Evolutionary conservation across 2,113 vertebrate species (phyloP).

Genomic region (Anseranas semipalmata): DNA sequence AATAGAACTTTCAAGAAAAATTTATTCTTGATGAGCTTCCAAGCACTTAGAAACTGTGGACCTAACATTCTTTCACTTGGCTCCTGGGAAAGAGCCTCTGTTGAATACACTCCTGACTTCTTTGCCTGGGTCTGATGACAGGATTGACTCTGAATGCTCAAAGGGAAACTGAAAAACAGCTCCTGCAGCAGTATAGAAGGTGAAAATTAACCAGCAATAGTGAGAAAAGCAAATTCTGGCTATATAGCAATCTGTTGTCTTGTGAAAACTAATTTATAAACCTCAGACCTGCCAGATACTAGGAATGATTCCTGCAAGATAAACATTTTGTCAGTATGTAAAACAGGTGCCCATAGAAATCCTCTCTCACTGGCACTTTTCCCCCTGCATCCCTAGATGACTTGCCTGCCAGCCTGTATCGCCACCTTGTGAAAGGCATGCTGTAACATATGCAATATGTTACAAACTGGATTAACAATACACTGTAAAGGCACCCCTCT

Average conservation of each 20-base stretch:
- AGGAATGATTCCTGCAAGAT: background rate
- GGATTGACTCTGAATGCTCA: background rate
- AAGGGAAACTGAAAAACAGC: background rate
- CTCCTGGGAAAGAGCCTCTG: background rate
- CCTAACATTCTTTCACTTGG: background rate
- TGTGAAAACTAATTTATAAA: background rate
- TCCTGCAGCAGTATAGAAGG: background rate
- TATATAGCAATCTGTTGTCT: background rate
- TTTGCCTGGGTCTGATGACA: background rate
- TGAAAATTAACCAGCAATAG: slow-evolving; percentile 4
- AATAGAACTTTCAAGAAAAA: background rate
- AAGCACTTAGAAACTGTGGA: background rate
- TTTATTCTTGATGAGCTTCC: background rate
- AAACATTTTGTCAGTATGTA: background rate
- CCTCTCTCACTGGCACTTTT: background rate
- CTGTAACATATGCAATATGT: background rate
- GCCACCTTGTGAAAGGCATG: background rate
- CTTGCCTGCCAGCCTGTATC: background rate
- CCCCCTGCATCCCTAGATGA: background rate
- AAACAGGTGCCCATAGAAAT: background rate
- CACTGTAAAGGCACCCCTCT: no score
- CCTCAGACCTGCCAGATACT: background rate
- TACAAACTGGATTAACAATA: background rate
- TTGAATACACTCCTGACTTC: background rate
- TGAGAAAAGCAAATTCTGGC: background rate